Evolutionary conservation across 2,888 invertebrate species (phyloP).

Genomic region (Amblyjoppa proteus): DNA sequence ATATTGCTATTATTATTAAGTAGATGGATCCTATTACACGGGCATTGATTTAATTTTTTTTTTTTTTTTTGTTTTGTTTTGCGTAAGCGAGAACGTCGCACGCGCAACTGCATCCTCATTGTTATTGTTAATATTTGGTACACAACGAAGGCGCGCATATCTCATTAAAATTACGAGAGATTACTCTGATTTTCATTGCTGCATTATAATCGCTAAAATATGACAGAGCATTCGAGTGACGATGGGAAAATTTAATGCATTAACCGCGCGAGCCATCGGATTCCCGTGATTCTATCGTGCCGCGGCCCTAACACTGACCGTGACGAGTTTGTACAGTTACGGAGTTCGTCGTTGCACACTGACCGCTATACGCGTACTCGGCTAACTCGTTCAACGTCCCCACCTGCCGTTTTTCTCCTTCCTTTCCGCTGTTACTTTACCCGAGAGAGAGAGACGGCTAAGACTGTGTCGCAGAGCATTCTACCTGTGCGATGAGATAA

Average conservation of each 20-base stretch:
- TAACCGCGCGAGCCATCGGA: not conserved
- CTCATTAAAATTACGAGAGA: not conserved
- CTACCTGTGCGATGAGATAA: not conserved
- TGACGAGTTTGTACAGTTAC: conserved; percentile 72
- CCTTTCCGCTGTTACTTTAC: not conserved
- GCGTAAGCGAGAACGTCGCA: not conserved
- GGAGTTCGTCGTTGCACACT: conserved; percentile 66
- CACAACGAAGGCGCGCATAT: not conserved
- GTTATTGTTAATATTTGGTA: not conserved
- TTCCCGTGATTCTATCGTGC: not conserved
- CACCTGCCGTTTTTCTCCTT: not conserved
- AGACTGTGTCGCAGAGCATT: not conserved
- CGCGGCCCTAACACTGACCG: conserved; percentile 64
- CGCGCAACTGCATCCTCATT: not conserved
- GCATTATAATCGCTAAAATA: not conserved
- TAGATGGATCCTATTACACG: not conserved
- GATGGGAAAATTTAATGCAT: not conserved
- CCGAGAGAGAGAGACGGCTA: not conserved
- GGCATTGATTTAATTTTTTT: not conserved
- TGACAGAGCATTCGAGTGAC: not conserved
- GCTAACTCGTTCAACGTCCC: conserved; percentile 46
- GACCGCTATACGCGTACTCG: conserved; percentile 63
- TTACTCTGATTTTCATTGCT: not conserved
- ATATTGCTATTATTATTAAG: not conserved
- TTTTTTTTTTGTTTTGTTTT: not conserved